Percentiles rank a stretch among this genome's conserved stretches.
phyloP scores from a whole-genome alignment of 2,888 invertebrate species.

The Conchocele bisecta region DNA sequence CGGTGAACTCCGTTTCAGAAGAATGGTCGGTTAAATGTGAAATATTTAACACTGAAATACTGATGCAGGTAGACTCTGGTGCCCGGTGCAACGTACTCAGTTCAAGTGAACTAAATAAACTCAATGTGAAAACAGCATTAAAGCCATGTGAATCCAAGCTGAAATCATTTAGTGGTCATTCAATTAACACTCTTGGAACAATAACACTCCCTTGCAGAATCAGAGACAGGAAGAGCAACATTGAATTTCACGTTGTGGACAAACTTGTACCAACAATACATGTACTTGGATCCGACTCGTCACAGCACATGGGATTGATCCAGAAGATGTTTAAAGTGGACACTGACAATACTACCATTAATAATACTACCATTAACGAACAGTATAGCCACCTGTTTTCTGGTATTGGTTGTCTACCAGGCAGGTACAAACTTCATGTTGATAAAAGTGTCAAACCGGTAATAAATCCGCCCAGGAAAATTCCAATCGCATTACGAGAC shows the following conservation, averaged over 20 bases:
- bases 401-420: conserved; percentile 45
- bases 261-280: conserved; percentile 22
- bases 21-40: no score
- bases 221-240: conserved; percentile 4
- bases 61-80: conserved; percentile 49
- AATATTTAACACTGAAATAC: no score
- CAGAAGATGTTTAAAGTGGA: conserved; percentile 23
- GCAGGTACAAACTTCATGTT: conserved; percentile 27
- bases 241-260: conserved; percentile 40
- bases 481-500: conserved; percentile 45
- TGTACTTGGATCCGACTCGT: conserved; percentile 37
- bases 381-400: conserved; percentile 32
- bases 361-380: conserved; percentile 8
- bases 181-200: conserved; percentile 20
- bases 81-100: conserved; percentile 43
- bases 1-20: no score
- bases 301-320: conserved; percentile 26
- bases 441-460: conserved; percentile 43
- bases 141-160: conserved; percentile 14
- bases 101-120: conserved; percentile 19
- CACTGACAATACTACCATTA: background rate
- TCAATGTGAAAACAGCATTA: conserved; percentile 26
- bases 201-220: conserved; percentile 6
- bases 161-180: conserved; percentile 46
- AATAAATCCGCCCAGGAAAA: conserved; percentile 46